These are phyloP conservation scores for Lepidostoma basale DNA, from an alignment of 1,140 invertebrate genomes.

Conservation along the genomic window DNA sequence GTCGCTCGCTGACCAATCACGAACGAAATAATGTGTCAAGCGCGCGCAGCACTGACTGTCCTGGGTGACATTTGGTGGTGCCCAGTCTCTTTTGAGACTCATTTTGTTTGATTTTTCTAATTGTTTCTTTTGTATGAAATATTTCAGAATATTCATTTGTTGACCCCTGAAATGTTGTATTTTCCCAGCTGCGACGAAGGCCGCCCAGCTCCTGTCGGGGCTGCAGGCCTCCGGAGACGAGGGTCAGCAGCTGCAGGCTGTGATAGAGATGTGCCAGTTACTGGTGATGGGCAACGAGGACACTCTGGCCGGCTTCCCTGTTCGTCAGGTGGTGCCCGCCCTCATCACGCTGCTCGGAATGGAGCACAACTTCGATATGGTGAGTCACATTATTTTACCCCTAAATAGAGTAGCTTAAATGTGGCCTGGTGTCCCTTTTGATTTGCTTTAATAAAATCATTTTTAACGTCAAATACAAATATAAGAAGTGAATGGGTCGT, in stretches of 20 bases:
- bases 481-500: too few species aligned
- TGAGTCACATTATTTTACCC: conserved; percentile 51
- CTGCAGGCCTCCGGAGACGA: conserved; percentile 94
- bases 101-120: too few species aligned
- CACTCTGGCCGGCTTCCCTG: conserved; percentile 95
- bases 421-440: too few species aligned
- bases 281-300: conserved; percentile 99
- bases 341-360: conserved; percentile 86
- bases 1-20: too few species aligned
- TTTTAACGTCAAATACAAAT: too few species aligned
- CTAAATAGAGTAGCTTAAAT: too few species aligned
- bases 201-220: conserved; percentile 90
- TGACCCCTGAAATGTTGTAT: too few species aligned
- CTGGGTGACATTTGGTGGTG: too few species aligned
- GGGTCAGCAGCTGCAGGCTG: conserved; percentile 94
- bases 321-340: conserved; percentile 96
- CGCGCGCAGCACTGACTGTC: too few species aligned
- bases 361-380: conserved; percentile 99
- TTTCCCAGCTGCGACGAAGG: conserved; percentile 79
- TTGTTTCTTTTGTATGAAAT: background rate
- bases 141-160: background rate
- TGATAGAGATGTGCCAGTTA: conserved; percentile 98
- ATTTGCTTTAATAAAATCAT: too few species aligned
- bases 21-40: too few species aligned
- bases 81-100: too few species aligned